Percentiles rank a stretch among this genome's conserved stretches.
phyloP scores from a whole-genome alignment of 2,113 vertebrate species.

The Girardinichthys multiradiatus region DNA sequence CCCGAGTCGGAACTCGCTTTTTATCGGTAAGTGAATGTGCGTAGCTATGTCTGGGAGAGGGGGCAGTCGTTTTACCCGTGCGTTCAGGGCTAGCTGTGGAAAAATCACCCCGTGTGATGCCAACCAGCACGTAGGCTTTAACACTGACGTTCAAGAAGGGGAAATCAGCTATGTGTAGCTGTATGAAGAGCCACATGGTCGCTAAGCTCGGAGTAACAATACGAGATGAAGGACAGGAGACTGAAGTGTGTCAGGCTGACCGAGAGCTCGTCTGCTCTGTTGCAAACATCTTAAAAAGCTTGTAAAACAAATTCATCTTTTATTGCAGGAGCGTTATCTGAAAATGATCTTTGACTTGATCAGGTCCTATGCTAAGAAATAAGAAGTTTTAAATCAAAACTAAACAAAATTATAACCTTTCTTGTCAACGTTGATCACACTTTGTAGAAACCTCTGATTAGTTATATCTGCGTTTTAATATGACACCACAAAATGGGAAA shows the following conservation, averaged over 20 bases:
- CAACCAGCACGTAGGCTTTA: neutral
- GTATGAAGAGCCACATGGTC: slow-evolving; percentile 34
- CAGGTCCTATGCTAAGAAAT: too few relatives aligned
- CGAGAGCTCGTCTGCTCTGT: slow-evolving; percentile 19
- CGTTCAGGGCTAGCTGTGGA: neutral
- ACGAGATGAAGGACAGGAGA: slow-evolving; percentile 64
- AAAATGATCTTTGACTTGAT: too few relatives aligned
- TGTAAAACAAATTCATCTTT: too few relatives aligned
- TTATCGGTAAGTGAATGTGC: slow-evolving; percentile 68
- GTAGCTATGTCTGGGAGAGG: slow-evolving; percentile 50
- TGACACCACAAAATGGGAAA: too few relatives aligned
- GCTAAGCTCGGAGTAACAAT: slow-evolving; percentile 48
- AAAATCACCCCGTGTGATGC: neutral
- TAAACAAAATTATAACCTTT: too few relatives aligned
- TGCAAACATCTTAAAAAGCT: neutral
- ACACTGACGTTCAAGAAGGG: neutral
- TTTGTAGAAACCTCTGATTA: too few relatives aligned
- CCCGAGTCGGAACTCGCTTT: slow-evolving; percentile 49
- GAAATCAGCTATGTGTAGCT: slow-evolving; percentile 33
- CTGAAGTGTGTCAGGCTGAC: slow-evolving; percentile 26
- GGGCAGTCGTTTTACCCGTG: slow-evolving; percentile 18
- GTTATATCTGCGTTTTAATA: too few relatives aligned
- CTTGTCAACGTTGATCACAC: too few relatives aligned
- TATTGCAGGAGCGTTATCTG: too few relatives aligned
- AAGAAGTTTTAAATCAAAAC: too few relatives aligned